Evolutionary conservation across 1,140 invertebrate genomes (phyloP).

Genomic region (Babylonia areolata): DNA sequence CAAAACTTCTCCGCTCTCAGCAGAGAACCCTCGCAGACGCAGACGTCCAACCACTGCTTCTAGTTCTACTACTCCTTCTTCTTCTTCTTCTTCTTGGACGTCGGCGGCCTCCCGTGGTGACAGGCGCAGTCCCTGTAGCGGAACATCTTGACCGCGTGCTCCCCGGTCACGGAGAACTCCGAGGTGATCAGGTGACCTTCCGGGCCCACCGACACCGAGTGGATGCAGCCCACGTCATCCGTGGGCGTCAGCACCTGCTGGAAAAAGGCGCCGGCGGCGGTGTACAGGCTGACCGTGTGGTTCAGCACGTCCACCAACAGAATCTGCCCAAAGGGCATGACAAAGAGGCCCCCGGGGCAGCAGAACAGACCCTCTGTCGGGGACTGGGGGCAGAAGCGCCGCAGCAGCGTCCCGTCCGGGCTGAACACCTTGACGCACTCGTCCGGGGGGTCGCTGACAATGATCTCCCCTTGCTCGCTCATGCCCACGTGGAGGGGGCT

Average conservation of each 20-base stretch:
- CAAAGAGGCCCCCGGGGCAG: constrained; percentile 57
- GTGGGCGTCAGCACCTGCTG: constrained; percentile 61
- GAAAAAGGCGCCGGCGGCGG: constrained; percentile 59
- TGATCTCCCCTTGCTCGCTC: constrained; percentile 62
- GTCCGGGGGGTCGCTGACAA: constrained; percentile 63
- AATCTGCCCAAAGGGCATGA: constrained; percentile 58
- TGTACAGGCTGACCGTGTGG: constrained; percentile 68
- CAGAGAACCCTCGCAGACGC: too few relatives aligned
- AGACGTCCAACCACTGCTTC: too few relatives aligned
- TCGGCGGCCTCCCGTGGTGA: constrained; percentile 60
- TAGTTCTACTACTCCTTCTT: too few relatives aligned
- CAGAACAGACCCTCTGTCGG: constrained; percentile 53
- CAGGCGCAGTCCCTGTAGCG: constrained; percentile 69
- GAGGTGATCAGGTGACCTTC: constrained; percentile 70
- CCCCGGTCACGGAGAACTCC: constrained; percentile 65
- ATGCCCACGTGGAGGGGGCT: constrained; percentile 59
- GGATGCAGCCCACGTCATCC: constrained; percentile 64
- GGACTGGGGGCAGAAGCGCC: constrained; percentile 60
- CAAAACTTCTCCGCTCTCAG: too few relatives aligned
- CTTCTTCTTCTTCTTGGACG: constrained; percentile 50
- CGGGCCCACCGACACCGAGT: constrained; percentile 66
- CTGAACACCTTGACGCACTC: constrained; percentile 59
- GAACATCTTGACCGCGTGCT: constrained; percentile 72
- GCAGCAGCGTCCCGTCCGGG: constrained; percentile 57
- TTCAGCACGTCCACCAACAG: constrained; percentile 67